Conservation (phyloP, 2,113 vertebrate species). For the Lagopus leucura region DNA sequence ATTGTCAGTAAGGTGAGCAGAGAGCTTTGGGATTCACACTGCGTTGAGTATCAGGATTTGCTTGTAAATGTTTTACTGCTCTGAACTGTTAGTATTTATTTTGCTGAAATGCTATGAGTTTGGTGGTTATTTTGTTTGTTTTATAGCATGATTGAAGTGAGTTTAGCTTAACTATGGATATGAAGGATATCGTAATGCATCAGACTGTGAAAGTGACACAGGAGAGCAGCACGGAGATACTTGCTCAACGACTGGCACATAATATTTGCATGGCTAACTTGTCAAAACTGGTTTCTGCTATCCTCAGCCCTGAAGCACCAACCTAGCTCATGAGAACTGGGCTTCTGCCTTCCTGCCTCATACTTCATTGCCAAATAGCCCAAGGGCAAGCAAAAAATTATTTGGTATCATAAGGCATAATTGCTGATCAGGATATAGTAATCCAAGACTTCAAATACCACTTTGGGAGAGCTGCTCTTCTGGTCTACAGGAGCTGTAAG, state of each 20-base stretch:
- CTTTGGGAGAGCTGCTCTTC: neutral
- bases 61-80: neutral
- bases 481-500: neutral
- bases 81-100: neutral
- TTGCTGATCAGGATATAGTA: neutral
- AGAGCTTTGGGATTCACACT: neutral
- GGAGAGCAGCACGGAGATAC: constrained; percentile 20
- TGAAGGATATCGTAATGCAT: constrained; percentile 56
- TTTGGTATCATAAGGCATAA: neutral
- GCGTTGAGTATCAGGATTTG: neutral
- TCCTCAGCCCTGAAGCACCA: constrained; percentile 53
- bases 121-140: constrained; percentile 23
- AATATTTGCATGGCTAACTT: constrained; percentile 66
- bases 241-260: neutral
- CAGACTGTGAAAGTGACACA: constrained; percentile 9
- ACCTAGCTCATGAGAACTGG: constrained; percentile 36
- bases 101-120: neutral
- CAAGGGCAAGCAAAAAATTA: neutral
- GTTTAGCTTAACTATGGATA: constrained; percentile 30
- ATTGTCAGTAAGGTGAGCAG: neutral
- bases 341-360: neutral
- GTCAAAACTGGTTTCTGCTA: constrained; percentile 56
- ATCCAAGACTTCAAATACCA: neutral
- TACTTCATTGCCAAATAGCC: constrained; percentile 24
- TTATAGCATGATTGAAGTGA: neutral